These are phyloP conservation scores for Drosophila ezoana DNA, from an alignment of 2,888 invertebrate genomes.

Conservation along the genomic window DNA sequence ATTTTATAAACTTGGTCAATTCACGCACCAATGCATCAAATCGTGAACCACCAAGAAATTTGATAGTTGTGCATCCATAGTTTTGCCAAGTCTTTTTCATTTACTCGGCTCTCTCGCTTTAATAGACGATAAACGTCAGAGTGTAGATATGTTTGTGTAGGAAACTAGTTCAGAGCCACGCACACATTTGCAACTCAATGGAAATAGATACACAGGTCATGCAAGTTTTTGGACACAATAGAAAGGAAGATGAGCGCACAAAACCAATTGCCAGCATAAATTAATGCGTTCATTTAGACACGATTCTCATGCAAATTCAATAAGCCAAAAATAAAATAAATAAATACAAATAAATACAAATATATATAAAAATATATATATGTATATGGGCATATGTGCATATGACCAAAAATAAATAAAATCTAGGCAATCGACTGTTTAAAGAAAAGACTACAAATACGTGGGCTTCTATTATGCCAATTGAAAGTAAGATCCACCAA, in stretches of 20 bases:
- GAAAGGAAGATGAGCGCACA: slow-evolving; percentile 64
- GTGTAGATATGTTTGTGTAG: slow-evolving; percentile 8
- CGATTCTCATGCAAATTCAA: slow-evolving; percentile 79
- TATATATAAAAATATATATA: neutral
- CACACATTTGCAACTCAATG: slow-evolving; percentile 59
- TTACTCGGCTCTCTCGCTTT: neutral
- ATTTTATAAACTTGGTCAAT: too few relatives aligned
- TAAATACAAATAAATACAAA: slow-evolving; percentile 8
- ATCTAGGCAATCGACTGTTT: slow-evolving; percentile 49
- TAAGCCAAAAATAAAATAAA: slow-evolving; percentile 36
- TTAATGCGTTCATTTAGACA: slow-evolving; percentile 78
- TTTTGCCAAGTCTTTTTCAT: neutral
- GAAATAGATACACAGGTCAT: slow-evolving; percentile 68
- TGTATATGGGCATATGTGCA: neutral
- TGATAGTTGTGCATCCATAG: too few relatives aligned
- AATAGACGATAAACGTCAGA: slow-evolving; percentile 18
- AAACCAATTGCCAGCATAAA: slow-evolving; percentile 76
- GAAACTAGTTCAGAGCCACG: slow-evolving; percentile 71
- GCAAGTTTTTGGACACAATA: slow-evolving; percentile 64
- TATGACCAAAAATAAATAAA: slow-evolving; percentile 47
- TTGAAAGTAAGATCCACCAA: slow-evolving; percentile 24
- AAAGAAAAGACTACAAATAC: slow-evolving; percentile 41
- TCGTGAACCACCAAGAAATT: too few relatives aligned
- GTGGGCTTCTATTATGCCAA: slow-evolving; percentile 10
- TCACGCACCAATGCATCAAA: too few relatives aligned